Conservation (phyloP, 2,797 vertebrate species). For the Acrossocheilus wenchowensis region DNA sequence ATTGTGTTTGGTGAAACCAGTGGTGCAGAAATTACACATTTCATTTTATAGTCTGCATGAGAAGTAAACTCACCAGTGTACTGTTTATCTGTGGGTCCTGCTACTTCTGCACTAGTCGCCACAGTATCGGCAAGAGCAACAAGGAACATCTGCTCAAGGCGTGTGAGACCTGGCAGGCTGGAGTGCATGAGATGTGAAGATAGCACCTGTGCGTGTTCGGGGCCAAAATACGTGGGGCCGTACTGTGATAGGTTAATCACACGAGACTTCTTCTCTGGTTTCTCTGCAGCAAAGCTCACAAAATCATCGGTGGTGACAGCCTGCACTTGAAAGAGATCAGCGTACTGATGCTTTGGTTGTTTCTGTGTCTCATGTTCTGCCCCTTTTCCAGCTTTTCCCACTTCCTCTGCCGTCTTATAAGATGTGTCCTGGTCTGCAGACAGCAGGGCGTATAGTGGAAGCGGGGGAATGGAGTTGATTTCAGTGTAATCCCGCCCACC, state of each 20-base stretch:
- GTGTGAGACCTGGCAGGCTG: conserved; percentile 94
- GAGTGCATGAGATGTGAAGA: conserved; percentile 99
- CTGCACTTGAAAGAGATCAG: conserved; percentile 91
- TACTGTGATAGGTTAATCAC: conserved; percentile 98
- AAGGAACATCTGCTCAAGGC: conserved; percentile 98
- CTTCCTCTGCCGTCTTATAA: conserved; percentile 87
- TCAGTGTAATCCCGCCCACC: conserved; percentile 96
- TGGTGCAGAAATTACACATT: neutral
- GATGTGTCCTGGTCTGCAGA: conserved; percentile 92
- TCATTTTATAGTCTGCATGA: neutral
- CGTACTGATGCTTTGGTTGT: conserved; percentile 88
- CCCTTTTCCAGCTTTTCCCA: conserved; percentile 79
- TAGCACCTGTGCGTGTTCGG: conserved; percentile 95
- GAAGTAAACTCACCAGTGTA: conserved; percentile 84
- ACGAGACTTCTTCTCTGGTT: conserved; percentile 91
- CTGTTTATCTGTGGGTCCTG: conserved; percentile 88
- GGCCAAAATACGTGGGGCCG: conserved; percentile 93
- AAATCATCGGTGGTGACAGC: conserved; percentile 92
- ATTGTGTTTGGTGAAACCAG: neutral
- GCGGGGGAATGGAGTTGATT: conserved; percentile 97
- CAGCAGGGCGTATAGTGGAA: conserved; percentile 91
- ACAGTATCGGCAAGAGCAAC: conserved; percentile 97
- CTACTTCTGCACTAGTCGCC: conserved; percentile 93
- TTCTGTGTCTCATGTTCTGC: conserved; percentile 78
- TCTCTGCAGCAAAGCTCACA: conserved; percentile 92